These are phyloP conservation scores for Tholera decimalis DNA, from an alignment of 2,888 invertebrate species.

Conservation along the genomic window DNA sequence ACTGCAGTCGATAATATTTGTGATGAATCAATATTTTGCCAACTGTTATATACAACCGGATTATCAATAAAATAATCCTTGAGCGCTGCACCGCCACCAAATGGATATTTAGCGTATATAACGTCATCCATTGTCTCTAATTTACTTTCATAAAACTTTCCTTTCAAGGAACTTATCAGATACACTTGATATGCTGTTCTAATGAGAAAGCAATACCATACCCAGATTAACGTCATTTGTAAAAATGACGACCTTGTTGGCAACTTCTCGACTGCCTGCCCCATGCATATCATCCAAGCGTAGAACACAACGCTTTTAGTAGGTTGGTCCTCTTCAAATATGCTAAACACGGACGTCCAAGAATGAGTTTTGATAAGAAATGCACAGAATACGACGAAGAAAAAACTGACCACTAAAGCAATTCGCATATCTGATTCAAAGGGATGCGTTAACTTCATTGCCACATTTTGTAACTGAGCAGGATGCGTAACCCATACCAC, in stretches of 20 bases:
- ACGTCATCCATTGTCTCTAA: constrained; percentile 78
- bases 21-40: constrained; percentile 70
- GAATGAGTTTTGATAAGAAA: constrained; percentile 69
- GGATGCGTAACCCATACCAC: constrained; percentile 82
- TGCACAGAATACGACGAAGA: constrained; percentile 71
- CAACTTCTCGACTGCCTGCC: constrained; percentile 73
- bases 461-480: constrained; percentile 73
- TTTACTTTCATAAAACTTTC: constrained; percentile 73
- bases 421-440: constrained; percentile 72
- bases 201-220: constrained; percentile 82
- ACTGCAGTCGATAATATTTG: constrained; percentile 70
- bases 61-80: constrained; percentile 80
- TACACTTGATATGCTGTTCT: constrained; percentile 83
- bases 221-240: constrained; percentile 77
- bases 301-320: constrained; percentile 73
- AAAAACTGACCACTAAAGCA: constrained; percentile 73
- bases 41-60: constrained; percentile 75
- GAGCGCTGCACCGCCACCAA: constrained; percentile 79
- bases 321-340: constrained; percentile 48
- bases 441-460: constrained; percentile 81
- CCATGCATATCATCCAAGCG: constrained; percentile 83
- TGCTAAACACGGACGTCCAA: constrained; percentile 61
- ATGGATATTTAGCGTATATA: constrained; percentile 74
- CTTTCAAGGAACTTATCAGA: constrained; percentile 80
- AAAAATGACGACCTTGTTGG: constrained; percentile 74